A percentile compares a stretch with the other conserved stretches of the same genome.
Conservation (phyloP, 1,140 invertebrate species). For the Meloidogyne chitwoodi region DNA sequence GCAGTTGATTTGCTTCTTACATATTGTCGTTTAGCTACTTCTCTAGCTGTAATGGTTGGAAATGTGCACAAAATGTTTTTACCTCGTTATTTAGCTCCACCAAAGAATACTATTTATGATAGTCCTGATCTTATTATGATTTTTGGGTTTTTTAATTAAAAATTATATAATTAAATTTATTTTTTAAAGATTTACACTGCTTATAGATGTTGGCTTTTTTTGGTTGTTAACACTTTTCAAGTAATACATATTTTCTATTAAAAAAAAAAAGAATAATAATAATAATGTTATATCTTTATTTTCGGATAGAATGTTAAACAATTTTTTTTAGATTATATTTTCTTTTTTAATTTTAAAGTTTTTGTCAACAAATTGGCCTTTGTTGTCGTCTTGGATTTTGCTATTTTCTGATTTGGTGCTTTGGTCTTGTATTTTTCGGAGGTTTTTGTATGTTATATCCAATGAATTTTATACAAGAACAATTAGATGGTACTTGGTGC, state of each 20-base stretch:
- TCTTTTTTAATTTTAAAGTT: conserved; percentile 12
- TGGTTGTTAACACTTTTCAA: conserved; percentile 36
- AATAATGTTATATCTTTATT: too few relatives aligned
- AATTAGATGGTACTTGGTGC: conserved; percentile 29
- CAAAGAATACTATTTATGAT: conserved; percentile 34
- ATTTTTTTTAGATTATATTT: not conserved
- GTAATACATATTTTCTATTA: too few relatives aligned
- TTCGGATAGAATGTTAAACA: conserved; percentile 25
- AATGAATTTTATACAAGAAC: conserved; percentile 43
- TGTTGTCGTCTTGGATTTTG: conserved; percentile 44
- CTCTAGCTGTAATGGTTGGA: conserved; percentile 47
- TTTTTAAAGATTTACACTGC: conserved; percentile 30
- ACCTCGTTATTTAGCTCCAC: conserved; percentile 29
- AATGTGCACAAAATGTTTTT: conserved; percentile 49
- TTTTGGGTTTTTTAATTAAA: conserved; percentile 33
- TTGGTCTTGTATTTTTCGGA: conserved; percentile 32
- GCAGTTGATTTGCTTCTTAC: conserved; percentile 13
- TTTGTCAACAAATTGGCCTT: conserved; percentile 29
- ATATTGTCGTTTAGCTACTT: conserved; percentile 25
- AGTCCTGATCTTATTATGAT: conserved; percentile 48
- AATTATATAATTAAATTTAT: not conserved
- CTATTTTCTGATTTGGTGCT: conserved; percentile 36
- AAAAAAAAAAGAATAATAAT: too few relatives aligned
- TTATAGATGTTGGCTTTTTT: conserved; percentile 38
- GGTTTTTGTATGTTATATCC: conserved; percentile 40